A percentile compares a stretch with the other conserved stretches of the same genome.
phyloP scores from a whole-genome alignment of 2,888 invertebrate genomes.

The Tridacna crocea region DNA sequence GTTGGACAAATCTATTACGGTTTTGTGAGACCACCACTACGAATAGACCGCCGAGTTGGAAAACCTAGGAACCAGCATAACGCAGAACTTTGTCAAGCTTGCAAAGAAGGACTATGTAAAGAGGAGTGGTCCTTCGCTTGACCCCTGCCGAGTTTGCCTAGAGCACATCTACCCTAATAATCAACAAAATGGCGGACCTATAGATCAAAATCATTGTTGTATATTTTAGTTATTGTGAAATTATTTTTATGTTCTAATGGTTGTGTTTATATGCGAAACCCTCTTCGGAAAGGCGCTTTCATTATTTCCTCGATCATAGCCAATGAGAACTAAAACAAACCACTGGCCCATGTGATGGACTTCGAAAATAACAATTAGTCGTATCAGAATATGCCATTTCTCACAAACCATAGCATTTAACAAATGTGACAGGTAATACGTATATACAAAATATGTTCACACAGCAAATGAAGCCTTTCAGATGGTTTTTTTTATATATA shows the following conservation, averaged over 20 bases:
- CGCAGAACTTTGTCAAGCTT: slow-evolving; percentile 84
- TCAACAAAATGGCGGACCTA: neutral
- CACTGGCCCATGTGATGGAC: no score
- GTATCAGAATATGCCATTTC: no score
- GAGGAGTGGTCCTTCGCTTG: slow-evolving; percentile 81
- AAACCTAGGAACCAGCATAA: slow-evolving; percentile 85
- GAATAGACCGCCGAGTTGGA: slow-evolving; percentile 83
- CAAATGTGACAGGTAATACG: no score
- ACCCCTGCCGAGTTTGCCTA: slow-evolving; percentile 30
- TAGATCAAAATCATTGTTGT: neutral
- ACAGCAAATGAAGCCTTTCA: no score
- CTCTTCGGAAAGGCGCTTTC: neutral
- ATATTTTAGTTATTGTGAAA: neutral
- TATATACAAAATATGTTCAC: no score
- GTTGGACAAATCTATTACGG: slow-evolving; percentile 85
- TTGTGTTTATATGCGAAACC: neutral
- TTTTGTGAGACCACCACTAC: slow-evolving; percentile 83
- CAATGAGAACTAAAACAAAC: neutral
- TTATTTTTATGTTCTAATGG: neutral
- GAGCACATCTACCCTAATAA: neutral
- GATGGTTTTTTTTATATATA: no score
- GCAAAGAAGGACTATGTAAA: slow-evolving; percentile 83
- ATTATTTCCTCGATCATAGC: neutral
- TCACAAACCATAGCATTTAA: no score
- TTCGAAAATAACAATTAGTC: no score